Evolutionary conservation across 2,797 vertebrate genomes (phyloP), one percentile per base, ranked within the genome.

Genomic region (Pogoniulus pusillus): DNA sequence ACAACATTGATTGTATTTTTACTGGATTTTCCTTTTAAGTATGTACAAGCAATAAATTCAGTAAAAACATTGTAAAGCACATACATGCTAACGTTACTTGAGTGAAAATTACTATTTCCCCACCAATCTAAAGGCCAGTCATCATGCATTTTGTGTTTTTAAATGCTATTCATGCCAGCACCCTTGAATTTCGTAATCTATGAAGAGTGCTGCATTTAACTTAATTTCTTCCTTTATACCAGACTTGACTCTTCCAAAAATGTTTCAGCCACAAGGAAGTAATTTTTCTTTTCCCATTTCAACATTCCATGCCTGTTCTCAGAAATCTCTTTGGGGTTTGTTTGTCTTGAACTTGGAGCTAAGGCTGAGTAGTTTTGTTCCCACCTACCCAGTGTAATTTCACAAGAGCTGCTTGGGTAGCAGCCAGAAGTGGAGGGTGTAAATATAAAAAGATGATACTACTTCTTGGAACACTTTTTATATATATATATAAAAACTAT

Each of bases 271-370:
- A 58, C n/a, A 68, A 80, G 51, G 63, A 89, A 91, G 66, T 81
- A 47, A 73, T 64, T 85, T 89, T 78, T 41, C 85, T 89, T 78
- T 37, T 75, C 34, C 34, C 80, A n/a, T 91, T 88, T 85, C 69
- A 34, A 87, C 59, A 77, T 69, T 32, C 54, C 30, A 5, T 27
- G 35, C 27, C 45, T 82, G 34, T 69, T 79, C 45, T 73, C 37
- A 93, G 76, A 74, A 91, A 68, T 71, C 57, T 65, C 59, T 59
- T 75, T 47, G 32, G 3, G 27, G 91, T 92, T 95, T 79, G 65
- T 19, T 63, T 89, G 59, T 53, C 87, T 82, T 86, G 45, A 92
- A 90, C 58, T 22, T 49, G 35, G n/a, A 90, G 41, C 39, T 45
- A 64, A 51, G 35, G 57, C 23, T 60, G 35, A 39, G 43, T 37